Evolutionary conservation across 2,888 invertebrate genomes (phyloP).

Genomic region (Andrena bucephala): DNA sequence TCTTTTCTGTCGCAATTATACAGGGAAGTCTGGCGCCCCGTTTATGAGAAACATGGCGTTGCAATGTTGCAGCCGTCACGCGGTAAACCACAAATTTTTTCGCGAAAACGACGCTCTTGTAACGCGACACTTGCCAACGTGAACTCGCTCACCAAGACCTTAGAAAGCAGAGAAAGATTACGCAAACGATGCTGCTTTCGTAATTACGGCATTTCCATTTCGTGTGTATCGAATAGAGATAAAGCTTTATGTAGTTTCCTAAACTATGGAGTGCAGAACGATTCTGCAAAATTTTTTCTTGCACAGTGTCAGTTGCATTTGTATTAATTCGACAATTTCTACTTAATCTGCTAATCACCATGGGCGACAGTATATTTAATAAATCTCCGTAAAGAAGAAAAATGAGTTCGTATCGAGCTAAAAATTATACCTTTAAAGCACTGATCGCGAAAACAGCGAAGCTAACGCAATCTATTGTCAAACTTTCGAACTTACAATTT

Average conservation of each 20-base stretch:
- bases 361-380: neutral
- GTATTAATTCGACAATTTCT: neutral
- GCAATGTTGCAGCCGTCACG: conserved; percentile 53
- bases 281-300: conserved; percentile 3
- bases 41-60: conserved; percentile 55
- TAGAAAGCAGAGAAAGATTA: conserved; percentile 38
- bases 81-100: conserved; percentile 59
- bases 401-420: neutral
- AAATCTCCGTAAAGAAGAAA: too few species aligned
- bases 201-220: conserved; percentile 13
- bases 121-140: conserved; percentile 40
- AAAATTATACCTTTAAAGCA: neutral
- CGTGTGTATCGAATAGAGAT: neutral
- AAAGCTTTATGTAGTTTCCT: neutral
- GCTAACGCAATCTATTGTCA: conserved; percentile 53
- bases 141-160: conserved; percentile 40
- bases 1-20: neutral
- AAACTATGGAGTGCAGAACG: conserved; percentile 1
- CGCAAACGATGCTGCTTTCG: conserved; percentile 21
- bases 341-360: neutral
- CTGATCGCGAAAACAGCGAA: neutral
- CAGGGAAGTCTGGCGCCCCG: conserved; percentile 23
- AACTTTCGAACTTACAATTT: conserved; percentile 16
- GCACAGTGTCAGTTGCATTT: neutral
- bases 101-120: conserved; percentile 37